phyloP scores from a whole-genome alignment of 1,140 invertebrate species.

The Drosophila ananassae region DNA sequence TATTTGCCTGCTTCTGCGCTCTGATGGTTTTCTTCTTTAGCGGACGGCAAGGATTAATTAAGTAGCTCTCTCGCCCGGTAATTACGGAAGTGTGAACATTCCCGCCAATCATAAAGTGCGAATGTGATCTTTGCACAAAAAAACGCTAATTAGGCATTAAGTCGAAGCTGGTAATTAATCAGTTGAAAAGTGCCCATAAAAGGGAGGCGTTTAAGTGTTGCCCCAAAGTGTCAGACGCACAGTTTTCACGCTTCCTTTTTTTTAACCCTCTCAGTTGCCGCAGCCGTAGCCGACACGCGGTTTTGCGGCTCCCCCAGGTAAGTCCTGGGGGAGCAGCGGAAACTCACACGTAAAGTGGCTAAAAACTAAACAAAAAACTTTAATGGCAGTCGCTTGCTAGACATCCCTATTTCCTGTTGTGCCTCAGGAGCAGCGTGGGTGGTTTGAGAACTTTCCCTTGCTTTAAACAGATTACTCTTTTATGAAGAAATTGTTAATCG shows the following conservation, averaged over 20 bases:
- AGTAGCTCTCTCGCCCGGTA: constrained; percentile 30
- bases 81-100: constrained; percentile 63
- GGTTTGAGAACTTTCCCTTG: neutral
- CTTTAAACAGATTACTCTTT: neutral
- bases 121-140: constrained; percentile 33
- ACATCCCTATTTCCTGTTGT: constrained; percentile 37
- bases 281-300: constrained; percentile 57
- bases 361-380: constrained; percentile 59
- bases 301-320: constrained; percentile 37
- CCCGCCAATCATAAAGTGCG: constrained; percentile 35
- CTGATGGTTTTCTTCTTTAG: constrained; percentile 6
- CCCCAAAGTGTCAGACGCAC: constrained; percentile 29
- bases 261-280: constrained; percentile 4
- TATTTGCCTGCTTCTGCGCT: constrained; percentile 14
- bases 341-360: constrained; percentile 37
- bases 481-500: neutral
- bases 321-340: constrained; percentile 4
- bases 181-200: constrained; percentile 64
- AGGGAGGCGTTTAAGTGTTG: constrained; percentile 47
- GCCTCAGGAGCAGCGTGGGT: constrained; percentile 1
- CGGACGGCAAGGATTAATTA: constrained; percentile 45
- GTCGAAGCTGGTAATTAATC: constrained; percentile 60
- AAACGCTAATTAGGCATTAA: constrained; percentile 57
- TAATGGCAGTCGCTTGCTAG: constrained; percentile 49
- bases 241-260: constrained; percentile 16